A percentile compares a stretch with the other conserved stretches of the same genome.
These are phyloP conservation scores for Sarcophaga caerulescens DNA, from an alignment of 2,888 invertebrate genomes.

Conservation along the genomic window DNA sequence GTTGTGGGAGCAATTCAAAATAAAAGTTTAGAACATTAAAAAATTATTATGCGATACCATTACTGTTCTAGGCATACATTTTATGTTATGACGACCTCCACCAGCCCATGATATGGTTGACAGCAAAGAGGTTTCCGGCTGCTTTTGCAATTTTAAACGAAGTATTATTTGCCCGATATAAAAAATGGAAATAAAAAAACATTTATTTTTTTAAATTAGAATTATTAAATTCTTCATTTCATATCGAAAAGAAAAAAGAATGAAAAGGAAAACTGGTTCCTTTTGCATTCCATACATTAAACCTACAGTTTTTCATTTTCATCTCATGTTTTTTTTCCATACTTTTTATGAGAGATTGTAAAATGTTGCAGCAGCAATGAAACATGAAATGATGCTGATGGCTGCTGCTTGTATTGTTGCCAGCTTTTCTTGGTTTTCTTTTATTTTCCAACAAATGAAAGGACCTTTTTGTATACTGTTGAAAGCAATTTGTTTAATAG, in stretches of 20 bases:
- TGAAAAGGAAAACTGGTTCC: constrained; percentile 41
- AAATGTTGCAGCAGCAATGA: constrained; percentile 33
- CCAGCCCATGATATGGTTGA: background rate
- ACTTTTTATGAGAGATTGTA: constrained; percentile 62
- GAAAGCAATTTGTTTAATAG: constrained; percentile 67
- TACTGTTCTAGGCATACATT: background rate
- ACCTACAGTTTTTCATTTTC: constrained; percentile 32
- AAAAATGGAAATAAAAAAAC: constrained; percentile 35
- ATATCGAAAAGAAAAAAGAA: constrained; percentile 27
- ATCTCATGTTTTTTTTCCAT: background rate
- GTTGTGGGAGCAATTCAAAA: constrained; percentile 51
- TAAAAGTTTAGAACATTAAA: constrained; percentile 64
- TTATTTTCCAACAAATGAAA: constrained; percentile 41
- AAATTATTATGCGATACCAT: constrained; percentile 60
- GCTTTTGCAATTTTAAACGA: constrained; percentile 51
- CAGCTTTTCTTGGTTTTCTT: constrained; percentile 20
- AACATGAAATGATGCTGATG: constrained; percentile 16
- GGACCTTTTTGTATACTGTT: constrained; percentile 36
- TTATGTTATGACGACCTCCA: background rate
- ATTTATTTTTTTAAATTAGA: constrained; percentile 63
- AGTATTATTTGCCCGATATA: constrained; percentile 60
- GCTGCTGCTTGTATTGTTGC: constrained; percentile 39
- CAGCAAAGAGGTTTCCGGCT: constrained; percentile 3
- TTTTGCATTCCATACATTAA: constrained; percentile 53
- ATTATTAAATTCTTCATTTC: constrained; percentile 65